Evolutionary conservation across 2,888 invertebrate species (phyloP), one percentile per base, ranked within the genome.

Genomic region (Augiades crinisus): DNA sequence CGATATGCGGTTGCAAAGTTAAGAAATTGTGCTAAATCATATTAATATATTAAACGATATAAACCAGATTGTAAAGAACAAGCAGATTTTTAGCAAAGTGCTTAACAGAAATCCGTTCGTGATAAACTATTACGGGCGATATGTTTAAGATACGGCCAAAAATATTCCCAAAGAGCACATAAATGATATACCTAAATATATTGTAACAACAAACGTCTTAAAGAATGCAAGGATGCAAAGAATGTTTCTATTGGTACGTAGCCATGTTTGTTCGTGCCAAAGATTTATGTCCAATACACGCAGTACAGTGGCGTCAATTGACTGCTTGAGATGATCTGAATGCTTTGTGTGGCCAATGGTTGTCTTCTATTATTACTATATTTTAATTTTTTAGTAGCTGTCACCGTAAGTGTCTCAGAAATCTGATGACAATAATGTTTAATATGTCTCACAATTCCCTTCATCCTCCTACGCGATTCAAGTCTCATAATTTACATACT

Each of bases 241-340:
- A 17, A 27, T 30, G 19, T 43, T 43, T 30, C 17, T 30, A 43
- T 17, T 8, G 5, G 19, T 6, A 3, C 4, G 10, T 3, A 27
- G 27, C 30, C 10, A 27, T 12, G 31, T 19, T 19, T 17, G 19
- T 31, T 21, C 30, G 13, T 8, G 31, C 12, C 60, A 49, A 65
- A 72, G 72, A 75, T 77, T 77, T 78, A 73, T 71, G 65, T 74
- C 72, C 72, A 67, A 72, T 70, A 70, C n/a, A n/a, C 67, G 62
- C 67, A 68, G 70, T 68, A 75, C 71, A 70, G 70, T 70, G 66
- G 70, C 70, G 72, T 69, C 75, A 72, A 72, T 75, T 71, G 73
- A 73, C 71, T 60, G 63, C 66, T 47, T 49, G 44, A 47, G 51
- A 56, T 57, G 45, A 55, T 41, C 27, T 27, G 46, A 53, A 21